Base-by-base conservation (phyloP, 2,888 invertebrate genomes). In the Sminthurinus aureus region DNA sequence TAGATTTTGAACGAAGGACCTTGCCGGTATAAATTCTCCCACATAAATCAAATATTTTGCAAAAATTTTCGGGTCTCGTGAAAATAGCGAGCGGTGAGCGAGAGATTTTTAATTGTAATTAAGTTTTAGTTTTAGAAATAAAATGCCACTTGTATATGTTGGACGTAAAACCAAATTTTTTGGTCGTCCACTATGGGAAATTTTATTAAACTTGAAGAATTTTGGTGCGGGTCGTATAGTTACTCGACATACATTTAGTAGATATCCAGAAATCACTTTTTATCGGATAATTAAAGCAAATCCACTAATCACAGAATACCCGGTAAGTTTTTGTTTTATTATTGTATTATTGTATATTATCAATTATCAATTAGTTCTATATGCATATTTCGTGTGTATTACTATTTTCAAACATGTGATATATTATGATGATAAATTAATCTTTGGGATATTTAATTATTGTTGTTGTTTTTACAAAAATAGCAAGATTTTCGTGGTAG, bases 121-220 rank as follows among this genome's bases (percentile, higher is more conserved):
- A n/a, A n/a, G n/a, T n/a, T n/a, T n/a, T n/a, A n/a, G n/a, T n/a
- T n/a, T n/a, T n/a, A n/a, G n/a, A n/a, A n/a, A n/a, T n/a, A n/a
- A n/a, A 71, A 87, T 86, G 86, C 84, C 86, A 9, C 75, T 86
- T n/a, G 64, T 80, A 38, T 88, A 88, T 82, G 84, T 88, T 69
- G 88, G 88, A 0, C 71, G 78, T 20, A 64, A 64, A 1, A 85
- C 85, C 13, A 80, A 64, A 0, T 71, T 76, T 26, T 85, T 83
- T 80, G 88, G 88, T 0, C 79, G 85, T 4, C 87, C 88, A 13
- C 71, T 88, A 67, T 88, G 88, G 88, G 88, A 88, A 79, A 88
- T 88, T 66, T 71, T 87, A 11, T 64, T 87, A 12, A 88, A 88
- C 78, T 81, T 88, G 20, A 88, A 87, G 71, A 82, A 88, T 73